Conservation (phyloP, 2,797 vertebrate genomes). For the Uromys caudimaculatus region DNA sequence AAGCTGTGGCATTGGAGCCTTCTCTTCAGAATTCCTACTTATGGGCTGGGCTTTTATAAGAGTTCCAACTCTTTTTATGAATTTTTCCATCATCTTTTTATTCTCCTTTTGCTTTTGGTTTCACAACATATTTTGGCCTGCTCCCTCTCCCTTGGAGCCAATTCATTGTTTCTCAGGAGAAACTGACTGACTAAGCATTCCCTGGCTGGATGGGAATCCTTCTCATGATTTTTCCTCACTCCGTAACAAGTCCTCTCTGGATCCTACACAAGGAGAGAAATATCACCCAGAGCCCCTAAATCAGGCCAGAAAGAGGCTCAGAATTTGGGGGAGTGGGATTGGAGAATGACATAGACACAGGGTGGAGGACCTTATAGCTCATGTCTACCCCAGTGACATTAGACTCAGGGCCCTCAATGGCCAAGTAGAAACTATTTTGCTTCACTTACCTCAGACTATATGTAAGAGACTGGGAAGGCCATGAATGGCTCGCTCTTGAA, state of each 20-base stretch:
- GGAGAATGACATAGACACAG: neutral
- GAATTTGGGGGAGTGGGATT: neutral
- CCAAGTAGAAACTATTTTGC: neutral
- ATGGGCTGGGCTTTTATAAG: slow-evolving; percentile 63
- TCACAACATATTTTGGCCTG: slow-evolving; percentile 72
- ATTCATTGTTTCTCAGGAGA: slow-evolving; percentile 68
- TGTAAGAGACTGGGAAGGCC: neutral
- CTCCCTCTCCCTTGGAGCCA: slow-evolving; percentile 39
- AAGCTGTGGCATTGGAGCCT: slow-evolving; percentile 48
- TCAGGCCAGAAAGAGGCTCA: neutral
- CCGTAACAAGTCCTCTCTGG: slow-evolving; percentile 27
- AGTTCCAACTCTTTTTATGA: slow-evolving; percentile 69
- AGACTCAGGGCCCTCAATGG: neutral
- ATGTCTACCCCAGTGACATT: neutral
- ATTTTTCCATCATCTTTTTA: slow-evolving; percentile 63
- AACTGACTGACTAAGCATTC: slow-evolving; percentile 59
- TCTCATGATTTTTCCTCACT: neutral
- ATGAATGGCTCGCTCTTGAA: neutral
- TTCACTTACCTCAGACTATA: neutral
- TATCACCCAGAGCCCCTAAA: neutral
- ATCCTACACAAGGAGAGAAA: neutral
- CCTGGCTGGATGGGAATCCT: slow-evolving; percentile 15
- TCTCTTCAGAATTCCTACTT: slow-evolving; percentile 62
- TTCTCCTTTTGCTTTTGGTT: slow-evolving; percentile 77
- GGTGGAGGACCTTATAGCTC: neutral